phyloP scores from a whole-genome alignment of 2,888 invertebrate genomes.

The Drosophila sordidula region DNA sequence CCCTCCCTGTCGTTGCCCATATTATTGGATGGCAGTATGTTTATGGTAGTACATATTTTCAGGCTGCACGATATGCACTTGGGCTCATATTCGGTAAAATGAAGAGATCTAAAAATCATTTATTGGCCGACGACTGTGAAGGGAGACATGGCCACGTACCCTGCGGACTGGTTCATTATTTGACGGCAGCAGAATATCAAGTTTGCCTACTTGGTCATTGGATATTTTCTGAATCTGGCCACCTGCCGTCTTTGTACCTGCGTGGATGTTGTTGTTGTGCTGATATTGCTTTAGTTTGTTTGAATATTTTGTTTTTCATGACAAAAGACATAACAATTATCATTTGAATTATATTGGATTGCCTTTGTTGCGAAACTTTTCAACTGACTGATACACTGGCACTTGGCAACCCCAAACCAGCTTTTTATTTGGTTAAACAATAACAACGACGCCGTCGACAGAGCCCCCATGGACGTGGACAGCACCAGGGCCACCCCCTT shows the following conservation, averaged over 20 bases:
- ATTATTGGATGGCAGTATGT: constrained; percentile 32
- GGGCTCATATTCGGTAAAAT: constrained; percentile 38
- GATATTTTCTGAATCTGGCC: constrained; percentile 11
- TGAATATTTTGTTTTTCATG: constrained; percentile 19
- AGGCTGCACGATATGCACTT: constrained; percentile 36
- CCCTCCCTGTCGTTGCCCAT: constrained; percentile 1
- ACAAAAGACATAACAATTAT: constrained; percentile 60
- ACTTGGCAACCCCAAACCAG: constrained; percentile 13
- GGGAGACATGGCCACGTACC: constrained; percentile 2
- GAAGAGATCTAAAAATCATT: constrained; percentile 49
- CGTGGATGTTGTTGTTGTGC: constrained; percentile 2
- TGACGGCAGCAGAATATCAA: constrained; percentile 1
- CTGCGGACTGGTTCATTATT: constrained; percentile 12
- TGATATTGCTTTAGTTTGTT: constrained; percentile 4
- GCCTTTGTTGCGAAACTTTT: constrained; percentile 49
- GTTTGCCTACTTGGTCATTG: constrained; percentile 6
- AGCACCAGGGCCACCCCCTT: neutral
- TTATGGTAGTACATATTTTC: constrained; percentile 29
- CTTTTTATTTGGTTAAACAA: constrained; percentile 40
- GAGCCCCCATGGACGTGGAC: constrained; percentile 22
- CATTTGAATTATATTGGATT: constrained; percentile 58
- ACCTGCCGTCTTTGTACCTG: constrained; percentile 29
- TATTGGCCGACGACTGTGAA: constrained; percentile 24
- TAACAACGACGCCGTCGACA: constrained; percentile 42
- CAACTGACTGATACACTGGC: constrained; percentile 32